These are phyloP conservation scores for Poecile montanus DNA, from an alignment of 2,797 vertebrate species.

Conservation along the genomic window DNA sequence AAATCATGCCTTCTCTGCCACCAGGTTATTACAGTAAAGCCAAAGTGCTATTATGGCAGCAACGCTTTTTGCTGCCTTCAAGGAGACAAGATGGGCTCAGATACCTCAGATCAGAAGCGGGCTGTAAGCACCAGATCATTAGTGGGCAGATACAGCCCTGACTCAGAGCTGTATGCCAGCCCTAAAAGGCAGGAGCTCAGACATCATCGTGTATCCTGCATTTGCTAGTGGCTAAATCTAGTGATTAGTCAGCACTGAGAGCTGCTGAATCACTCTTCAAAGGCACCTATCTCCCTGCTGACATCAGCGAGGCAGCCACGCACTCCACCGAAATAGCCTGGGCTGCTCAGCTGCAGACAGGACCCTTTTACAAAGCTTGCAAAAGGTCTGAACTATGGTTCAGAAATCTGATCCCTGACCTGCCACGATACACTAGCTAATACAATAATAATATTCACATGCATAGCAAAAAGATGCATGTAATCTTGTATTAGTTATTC, in stretches of 20 bases:
- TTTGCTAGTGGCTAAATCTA: conserved; percentile 68
- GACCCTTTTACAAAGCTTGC: not conserved
- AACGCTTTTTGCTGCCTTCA: not conserved
- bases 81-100: conserved; percentile 38
- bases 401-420: not conserved
- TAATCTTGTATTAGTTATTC: not conserved
- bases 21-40: not conserved
- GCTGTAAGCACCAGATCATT: conserved; percentile 51
- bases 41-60: not conserved
- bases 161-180: conserved; percentile 65
- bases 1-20: not conserved
- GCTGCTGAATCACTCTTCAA: conserved; percentile 73
- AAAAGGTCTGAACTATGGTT: not conserved
- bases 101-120: not conserved
- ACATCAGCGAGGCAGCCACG: conserved; percentile 58
- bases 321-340: not conserved
- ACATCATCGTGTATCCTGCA: conserved; percentile 51
- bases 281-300: conserved; percentile 70
- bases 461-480: not conserved
- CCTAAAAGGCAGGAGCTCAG: conserved; percentile 66
- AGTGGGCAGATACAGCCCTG: conserved; percentile 60
- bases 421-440: not conserved
- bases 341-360: not conserved
- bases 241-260: conserved; percentile 68
- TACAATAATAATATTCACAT: not conserved